Evolutionary conservation across 2,888 invertebrate genomes (phyloP).

Genomic region (Andrena fulva): DNA sequence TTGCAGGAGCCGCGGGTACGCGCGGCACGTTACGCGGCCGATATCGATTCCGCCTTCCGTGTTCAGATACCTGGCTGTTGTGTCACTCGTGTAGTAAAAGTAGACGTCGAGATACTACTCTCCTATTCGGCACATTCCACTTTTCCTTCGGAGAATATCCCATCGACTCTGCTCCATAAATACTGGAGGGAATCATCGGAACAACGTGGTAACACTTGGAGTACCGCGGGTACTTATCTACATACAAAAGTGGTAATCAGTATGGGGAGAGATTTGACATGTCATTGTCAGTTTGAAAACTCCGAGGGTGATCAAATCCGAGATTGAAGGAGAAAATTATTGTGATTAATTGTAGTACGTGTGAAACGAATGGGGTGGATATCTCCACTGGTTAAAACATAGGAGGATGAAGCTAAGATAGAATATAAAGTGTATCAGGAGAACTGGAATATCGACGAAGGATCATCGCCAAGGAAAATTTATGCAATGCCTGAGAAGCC

Average conservation of each 20-base stretch:
- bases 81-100: conserved; percentile 6
- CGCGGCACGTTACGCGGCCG: not conserved
- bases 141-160: not conserved
- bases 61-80: conserved; percentile 1
- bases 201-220: too few relatives aligned
- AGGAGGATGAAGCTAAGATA: not conserved
- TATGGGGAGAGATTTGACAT: too few relatives aligned
- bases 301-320: too few relatives aligned
- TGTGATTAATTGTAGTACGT: too few relatives aligned
- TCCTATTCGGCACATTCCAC: not conserved
- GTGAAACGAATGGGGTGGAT: too few relatives aligned
- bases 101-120: not conserved
- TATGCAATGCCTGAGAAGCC: too few relatives aligned
- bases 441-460: not conserved
- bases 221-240: too few relatives aligned
- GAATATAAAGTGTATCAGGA: not conserved
- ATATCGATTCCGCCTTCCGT: conserved; percentile 36
- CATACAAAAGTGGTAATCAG: too few relatives aligned
- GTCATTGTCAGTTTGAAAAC: too few relatives aligned
- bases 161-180: not conserved
- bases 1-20: not conserved
- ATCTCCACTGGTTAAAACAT: not conserved
- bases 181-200: not conserved
- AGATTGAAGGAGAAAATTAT: too few relatives aligned
- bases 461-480: not conserved